phyloP scores from a whole-genome alignment of 1,140 invertebrate genomes.

The Zaprionus kolodkinae region DNA sequence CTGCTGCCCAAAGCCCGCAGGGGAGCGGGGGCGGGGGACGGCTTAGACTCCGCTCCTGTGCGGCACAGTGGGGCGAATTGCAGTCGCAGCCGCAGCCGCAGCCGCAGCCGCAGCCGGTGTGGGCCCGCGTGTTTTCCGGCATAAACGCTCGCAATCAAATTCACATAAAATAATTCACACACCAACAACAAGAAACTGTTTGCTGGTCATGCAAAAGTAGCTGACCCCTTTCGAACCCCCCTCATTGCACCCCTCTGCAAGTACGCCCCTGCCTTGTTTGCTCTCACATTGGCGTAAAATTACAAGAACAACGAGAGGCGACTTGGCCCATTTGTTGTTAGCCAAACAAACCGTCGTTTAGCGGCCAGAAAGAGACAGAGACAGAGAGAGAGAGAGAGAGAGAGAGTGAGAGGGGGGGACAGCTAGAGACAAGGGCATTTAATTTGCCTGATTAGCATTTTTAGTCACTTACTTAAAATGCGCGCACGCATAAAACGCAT shows the following conservation, averaged over 20 bases:
- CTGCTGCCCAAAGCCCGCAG: background rate
- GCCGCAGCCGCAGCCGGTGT: slow-evolving; percentile 7
- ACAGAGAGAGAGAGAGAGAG: background rate
- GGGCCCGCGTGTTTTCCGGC: slow-evolving; percentile 68
- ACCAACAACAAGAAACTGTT: slow-evolving; percentile 65
- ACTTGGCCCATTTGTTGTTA: slow-evolving; percentile 39
- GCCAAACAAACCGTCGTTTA: slow-evolving; percentile 65
- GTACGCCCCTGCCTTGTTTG: slow-evolving; percentile 25
- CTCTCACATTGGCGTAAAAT: slow-evolving; percentile 58
- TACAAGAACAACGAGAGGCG: slow-evolving; percentile 39
- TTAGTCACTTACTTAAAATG: slow-evolving; percentile 69
- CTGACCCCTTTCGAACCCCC: background rate
- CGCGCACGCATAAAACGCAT: slow-evolving; percentile 81
- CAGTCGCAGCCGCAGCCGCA: background rate
- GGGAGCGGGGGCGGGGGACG: no score
- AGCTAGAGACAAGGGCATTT: slow-evolving; percentile 55
- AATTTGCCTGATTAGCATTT: slow-evolving; percentile 83
- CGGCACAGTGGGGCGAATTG: background rate
- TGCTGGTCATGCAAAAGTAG: slow-evolving; percentile 65
- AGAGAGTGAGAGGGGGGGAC: slow-evolving; percentile 4
- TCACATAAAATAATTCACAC: slow-evolving; percentile 81
- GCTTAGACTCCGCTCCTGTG: background rate
- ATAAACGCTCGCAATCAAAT: slow-evolving; percentile 81
- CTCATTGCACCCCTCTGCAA: background rate
- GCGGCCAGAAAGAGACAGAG: slow-evolving; percentile 13